Evolutionary conservation across 1,140 invertebrate species (phyloP).

Genomic region (Luehdorfia chinensis): DNA sequence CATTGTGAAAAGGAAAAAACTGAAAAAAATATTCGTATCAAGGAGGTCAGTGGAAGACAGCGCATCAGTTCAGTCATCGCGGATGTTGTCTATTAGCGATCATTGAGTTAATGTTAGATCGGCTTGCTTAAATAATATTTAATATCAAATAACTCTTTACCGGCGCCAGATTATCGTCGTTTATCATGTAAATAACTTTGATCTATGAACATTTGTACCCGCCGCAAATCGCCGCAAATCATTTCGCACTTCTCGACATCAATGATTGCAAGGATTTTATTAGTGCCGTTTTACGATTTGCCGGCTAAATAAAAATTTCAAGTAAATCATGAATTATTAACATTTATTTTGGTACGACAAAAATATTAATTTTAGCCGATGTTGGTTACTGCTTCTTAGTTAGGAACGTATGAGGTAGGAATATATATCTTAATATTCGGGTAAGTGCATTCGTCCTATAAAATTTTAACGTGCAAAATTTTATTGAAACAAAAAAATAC

Average conservation of each 20-base stretch:
- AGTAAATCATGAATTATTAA: neutral
- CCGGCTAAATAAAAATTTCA: conserved; percentile 8
- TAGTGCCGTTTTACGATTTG: conserved; percentile 19
- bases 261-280: conserved; percentile 22
- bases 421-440: too few relatives aligned
- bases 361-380: conserved; percentile 12
- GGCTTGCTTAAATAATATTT: neutral
- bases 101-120: conserved; percentile 15
- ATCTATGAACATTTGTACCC: conserved; percentile 14
- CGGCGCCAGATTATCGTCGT: conserved; percentile 18
- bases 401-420: too few relatives aligned
- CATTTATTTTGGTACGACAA: conserved; percentile 8
- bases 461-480: too few relatives aligned
- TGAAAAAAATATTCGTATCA: too few relatives aligned
- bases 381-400: too few relatives aligned
- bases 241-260: conserved; percentile 19
- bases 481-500: too few relatives aligned
- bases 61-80: neutral
- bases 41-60: neutral
- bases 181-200: conserved; percentile 12
- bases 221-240: conserved; percentile 22
- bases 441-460: too few relatives aligned
- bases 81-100: neutral
- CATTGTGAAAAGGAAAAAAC: too few relatives aligned
- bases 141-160: conserved; percentile 8